Percentiles rank a stretch among this genome's conserved stretches.
These are phyloP conservation scores for Trachymyrmex septentrionalis DNA, from an alignment of 1,140 invertebrate genomes.

Conservation along the genomic window DNA sequence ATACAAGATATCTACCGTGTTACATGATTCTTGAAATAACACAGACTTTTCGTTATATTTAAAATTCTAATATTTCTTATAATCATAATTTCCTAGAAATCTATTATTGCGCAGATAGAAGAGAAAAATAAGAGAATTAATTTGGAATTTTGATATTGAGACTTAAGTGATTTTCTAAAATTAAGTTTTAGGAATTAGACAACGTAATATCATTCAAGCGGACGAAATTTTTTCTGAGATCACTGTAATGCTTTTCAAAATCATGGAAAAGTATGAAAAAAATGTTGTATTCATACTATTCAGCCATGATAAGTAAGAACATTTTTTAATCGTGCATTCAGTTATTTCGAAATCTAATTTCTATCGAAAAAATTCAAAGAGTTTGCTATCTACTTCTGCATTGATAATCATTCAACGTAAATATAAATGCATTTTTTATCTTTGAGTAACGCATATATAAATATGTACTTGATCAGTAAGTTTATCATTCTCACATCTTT, in stretches of 20 bases:
- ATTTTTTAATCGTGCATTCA: background rate
- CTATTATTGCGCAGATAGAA: no score
- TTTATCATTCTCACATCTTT: slow-evolving; percentile 57
- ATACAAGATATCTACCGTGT: slow-evolving; percentile 60
- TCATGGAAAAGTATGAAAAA: background rate
- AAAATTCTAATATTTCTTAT: slow-evolving; percentile 34
- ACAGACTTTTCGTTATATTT: background rate
- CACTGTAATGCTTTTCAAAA: background rate
- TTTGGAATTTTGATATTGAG: background rate
- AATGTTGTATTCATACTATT: background rate
- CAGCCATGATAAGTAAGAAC: no score
- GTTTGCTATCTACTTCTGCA: slow-evolving; percentile 17
- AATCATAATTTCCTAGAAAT: background rate
- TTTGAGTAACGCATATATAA: background rate
- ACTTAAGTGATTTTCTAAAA: background rate
- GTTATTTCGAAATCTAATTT: background rate
- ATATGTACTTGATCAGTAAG: slow-evolving; percentile 17
- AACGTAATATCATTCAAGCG: background rate
- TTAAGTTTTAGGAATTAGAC: background rate
- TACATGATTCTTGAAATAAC: slow-evolving; percentile 40
- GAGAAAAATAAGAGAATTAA: background rate
- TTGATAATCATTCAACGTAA: slow-evolving; percentile 23
- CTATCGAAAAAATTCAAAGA: background rate
- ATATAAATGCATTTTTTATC: background rate
- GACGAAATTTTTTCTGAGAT: background rate